Base-by-base conservation (phyloP, 2,797 vertebrate species). In the Brachyrhaphis roseni region DNA sequence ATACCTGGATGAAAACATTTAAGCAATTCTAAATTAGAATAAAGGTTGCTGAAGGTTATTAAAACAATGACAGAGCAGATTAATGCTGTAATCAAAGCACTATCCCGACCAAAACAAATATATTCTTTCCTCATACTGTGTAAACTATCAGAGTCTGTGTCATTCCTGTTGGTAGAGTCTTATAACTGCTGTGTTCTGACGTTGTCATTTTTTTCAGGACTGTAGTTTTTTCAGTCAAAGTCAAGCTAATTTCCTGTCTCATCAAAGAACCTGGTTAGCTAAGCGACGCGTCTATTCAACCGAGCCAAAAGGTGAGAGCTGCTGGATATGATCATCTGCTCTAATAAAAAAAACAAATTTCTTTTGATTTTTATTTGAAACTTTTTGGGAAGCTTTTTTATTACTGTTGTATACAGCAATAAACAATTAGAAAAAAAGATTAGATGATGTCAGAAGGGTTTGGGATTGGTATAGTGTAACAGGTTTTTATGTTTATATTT, bases 301-400 rank as follows among this genome's bases (percentile, higher is more conserved):
- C 4, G 91, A 96, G 39, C 94, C 95, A 1, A 95, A 95, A 96
- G 96, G 96, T 96, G 86, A 86, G 86, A 34, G 11, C 43, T 2
- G 20, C 11, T 16, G 36, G 36, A 39, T 68, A 10, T 68, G 16
- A 64, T 64, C 34, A 20, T 20, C 31, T 34, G 34, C 62, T 64
- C 16, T 1, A 18, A 36, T 36, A 18, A 46, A 47, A 47, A 15
- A 15, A 1, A n/a, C n/a, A 2, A 15, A 46, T 64, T 16, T 34
- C 2, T 11, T 6, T 26, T 13, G 4, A 1, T 47, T 18, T 47
- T 28, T 34, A 18, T 72, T 28, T 28, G 45, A 46, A 28, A 72
- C 28, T 34, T 16, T 34, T 34, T 62, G 28, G 16, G 8, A 31
- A 62, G 5, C 28, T 16, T 7, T 28, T 23, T 31, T 62, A 28